Evolutionary conservation across 64 coral and sea anemone genomes (phyloP), one percentile per base, ranked within the genome.

Genomic region (Stichodactyla helianthus): DNA sequence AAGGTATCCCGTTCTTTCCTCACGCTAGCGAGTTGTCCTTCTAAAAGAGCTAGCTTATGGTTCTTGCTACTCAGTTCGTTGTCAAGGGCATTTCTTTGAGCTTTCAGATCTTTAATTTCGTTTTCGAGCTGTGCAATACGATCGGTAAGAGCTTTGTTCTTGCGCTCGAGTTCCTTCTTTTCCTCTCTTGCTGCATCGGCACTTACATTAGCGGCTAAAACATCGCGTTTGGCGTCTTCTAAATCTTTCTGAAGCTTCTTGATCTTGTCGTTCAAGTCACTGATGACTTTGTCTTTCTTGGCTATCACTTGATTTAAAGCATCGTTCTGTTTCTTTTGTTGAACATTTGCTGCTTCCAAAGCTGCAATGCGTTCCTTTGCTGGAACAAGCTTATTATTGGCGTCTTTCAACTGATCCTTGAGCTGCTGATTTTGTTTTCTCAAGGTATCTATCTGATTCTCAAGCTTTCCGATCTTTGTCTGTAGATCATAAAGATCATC

Each of bases 271-370:
- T 93, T 93, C 9, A 97, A 79, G 1, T 97, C 88, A 25, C 53
- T 52, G n/a, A 93, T 93, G 8, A 87, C 91, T 62, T 93, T 92
- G 82, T 97, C 94, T 70, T 97, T 97, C 82, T 97, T 97, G 77
- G 85, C 59, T 50, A 81, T 93, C 19, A 81, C 27, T n/a, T 93
- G 88, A 28, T 93, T 97, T 23, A 97, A 52, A 58, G 87, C 94
- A 5, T 93, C 85, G 44, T 85, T 97, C 28, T 82, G 78, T 77
- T 97, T 97, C 53, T 97, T 79, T 71, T 85, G 91, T 59, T 97
- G 94, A 25, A 53, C 74, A 3, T 92, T 84, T 65, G 88, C 88
- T 53, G 88, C 91, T 54, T 90, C 84, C 44, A 97, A 87, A 10
- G 88, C 82, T 6, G 80, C 89, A 20, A 87, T 97, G 22, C 68